Base-by-base conservation (phyloP, 2,888 invertebrate genomes). In the Leucophora obtusa region DNA sequence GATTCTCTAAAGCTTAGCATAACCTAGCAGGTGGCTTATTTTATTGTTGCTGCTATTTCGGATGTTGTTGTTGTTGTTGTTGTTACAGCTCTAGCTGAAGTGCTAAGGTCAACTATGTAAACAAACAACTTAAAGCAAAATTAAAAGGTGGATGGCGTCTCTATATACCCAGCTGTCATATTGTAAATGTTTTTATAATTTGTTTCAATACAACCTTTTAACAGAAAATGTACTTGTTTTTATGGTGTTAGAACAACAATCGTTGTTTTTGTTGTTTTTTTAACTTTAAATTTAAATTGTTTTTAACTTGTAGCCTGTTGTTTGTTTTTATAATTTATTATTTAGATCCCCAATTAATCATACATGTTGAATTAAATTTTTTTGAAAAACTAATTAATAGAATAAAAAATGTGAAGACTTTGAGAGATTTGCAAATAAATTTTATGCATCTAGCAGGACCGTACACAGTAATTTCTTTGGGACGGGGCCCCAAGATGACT, bases 161-260 rank as follows among this genome's bases (percentile, higher is more conserved):
- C 28, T 47, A 2, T 47, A n/a, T 38, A 47, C 43, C n/a, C n/a
- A n/a, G 43, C 43, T 47, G 43, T 47, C 43, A 47, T 14, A 47
- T 47, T 47, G n/a, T 47, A 47, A 47, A 47, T n/a, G 43, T 47
- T 14, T 47, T 47, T 47, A n/a, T n/a, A 47, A 47, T 47, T 47
- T 47, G n/a, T 47, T 47, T 47, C n/a, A 47, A 47, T n/a, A 14
- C n/a, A n/a, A 47, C 6, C 43, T 14, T n/a, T 47, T 47, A n/a
- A 38, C 38, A 38, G 2, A 38, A 38, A 38, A 38, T 28, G 38
- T 38, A 38, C 38, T 38, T 38, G 38, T 38, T 38, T 38, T 38
- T 38, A 38, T 11, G 11, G 38, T 47, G 43, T 47, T 47, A n/a
- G 6, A 14, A 47, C 6, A 47, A 47, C 43, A 47, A 47, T 38